Evolutionary conservation across 1,140 invertebrate species (phyloP), one percentile per base, ranked within the genome.

Genomic region (Conopomorpha cramerella): DNA sequence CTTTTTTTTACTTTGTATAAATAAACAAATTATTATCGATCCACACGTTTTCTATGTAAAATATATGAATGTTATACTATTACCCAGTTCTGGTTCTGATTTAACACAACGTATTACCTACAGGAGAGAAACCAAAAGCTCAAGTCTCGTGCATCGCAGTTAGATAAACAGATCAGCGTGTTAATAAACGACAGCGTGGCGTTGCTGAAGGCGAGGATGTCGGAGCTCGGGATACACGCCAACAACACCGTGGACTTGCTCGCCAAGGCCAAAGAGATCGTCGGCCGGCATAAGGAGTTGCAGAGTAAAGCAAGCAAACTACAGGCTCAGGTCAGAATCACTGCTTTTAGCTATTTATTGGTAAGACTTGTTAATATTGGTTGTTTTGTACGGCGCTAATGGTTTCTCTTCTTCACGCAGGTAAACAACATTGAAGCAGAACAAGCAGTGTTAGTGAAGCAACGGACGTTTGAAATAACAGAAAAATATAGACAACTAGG

Each of bases 161-260:
- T 96, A 38, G 92, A 96, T 45, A 93, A 93, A 62, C 92, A 95
- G 77, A 94, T 96, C 39, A 91, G 89, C 55, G 86, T 90, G 28
- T 76, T 97, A 17, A 94, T 95, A 40, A 89, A 92, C 49, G 93
- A 96, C 58, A 95, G 93, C 54, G 91, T 96, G n/a, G 86, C 86
- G 13, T 73, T 96, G 26, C 72, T 98, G 6, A 93, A 95, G 61
- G 86, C 88, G n/a, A 81, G 93, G 34, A 92, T 97, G 86, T 88
- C 85, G 40, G 93, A 96, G 64, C 78, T 98, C 41, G 93, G 90
- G 36, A 95, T 96, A 45, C 86, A 91, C 59, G 87, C 86, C 2
- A 89, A 86, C 18, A 88, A 85, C 37, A 90, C 91, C 0, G 87
- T 89, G 18, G 93, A 96, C 70, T 78, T 96, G 32, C 78, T 96